Base-by-base conservation (phyloP, 2,113 vertebrate genomes). In the Noturus placidus region DNA sequence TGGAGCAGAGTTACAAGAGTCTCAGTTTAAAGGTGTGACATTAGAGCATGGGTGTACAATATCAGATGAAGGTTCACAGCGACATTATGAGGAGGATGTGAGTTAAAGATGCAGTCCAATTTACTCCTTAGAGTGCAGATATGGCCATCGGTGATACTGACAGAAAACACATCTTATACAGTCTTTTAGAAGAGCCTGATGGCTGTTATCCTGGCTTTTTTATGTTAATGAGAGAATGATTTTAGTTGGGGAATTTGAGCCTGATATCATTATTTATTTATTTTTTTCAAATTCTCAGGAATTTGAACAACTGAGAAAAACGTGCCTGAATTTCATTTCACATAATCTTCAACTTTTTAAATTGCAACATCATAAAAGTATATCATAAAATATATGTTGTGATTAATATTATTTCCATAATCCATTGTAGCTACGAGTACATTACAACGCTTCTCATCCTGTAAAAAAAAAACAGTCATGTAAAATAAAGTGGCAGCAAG, bases 11-110 rank as follows among this genome's bases (percentile, higher is more conserved):
- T 42, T 56, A 61, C 30, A 54, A 65, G 33, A 46, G 70, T 27
- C 46, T 25, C 59, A 67, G 30, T 11, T 22, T 82, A 79, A 83
- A 84, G 88, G 77, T 81, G 33, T 57, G 59, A 79, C 77, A 87
- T 89, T 63, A 76, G 13, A 50, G 74, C 81, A 54, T 27, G 61
- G 80, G 80, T 52, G 42, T 52, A 72, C 54, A 80, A 87, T 85
- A 81, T 56, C 77, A 87, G 63, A 87, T 72, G 59, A 85, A 70
- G 56, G 69, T 87, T 85, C 42, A 65, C 50, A 42, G 54, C 35
- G 61, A 33, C 19, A n/a, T 54, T 77, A 46, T 38, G 52, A 79
- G 52, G 56, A 67, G 50, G 52, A 25, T 38, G 4, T 9, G 63
- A 59, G 67, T n/a, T 61, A 30, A 76, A 46, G 19, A 67, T 69